phyloP scores from a whole-genome alignment of 2,888 invertebrate species.

The Sylvicola cinctus region DNA sequence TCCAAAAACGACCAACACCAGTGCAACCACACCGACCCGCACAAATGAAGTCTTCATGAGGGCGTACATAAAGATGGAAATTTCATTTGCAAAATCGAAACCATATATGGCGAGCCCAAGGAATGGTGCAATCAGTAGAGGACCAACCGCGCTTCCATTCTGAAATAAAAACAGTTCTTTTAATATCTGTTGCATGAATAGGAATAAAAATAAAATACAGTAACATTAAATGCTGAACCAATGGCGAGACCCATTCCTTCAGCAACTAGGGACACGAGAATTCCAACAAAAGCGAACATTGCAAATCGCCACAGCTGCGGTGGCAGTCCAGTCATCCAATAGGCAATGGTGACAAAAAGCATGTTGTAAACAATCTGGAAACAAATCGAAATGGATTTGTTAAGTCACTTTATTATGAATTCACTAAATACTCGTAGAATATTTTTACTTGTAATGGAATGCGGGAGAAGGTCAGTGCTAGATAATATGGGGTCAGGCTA shows the following conservation, averaged over 20 bases:
- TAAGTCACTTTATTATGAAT: neutral
- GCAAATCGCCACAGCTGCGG: constrained; percentile 39
- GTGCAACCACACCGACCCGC: constrained; percentile 39
- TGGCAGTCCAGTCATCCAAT: constrained; percentile 49
- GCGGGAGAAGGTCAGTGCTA: constrained; percentile 39
- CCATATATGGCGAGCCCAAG: constrained; percentile 47
- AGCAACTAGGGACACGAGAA: constrained; percentile 48
- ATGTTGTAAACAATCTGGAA: constrained; percentile 33
- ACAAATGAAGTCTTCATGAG: constrained; percentile 45
- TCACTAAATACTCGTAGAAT: neutral
- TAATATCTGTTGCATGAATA: no score
- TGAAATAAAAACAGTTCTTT: constrained; percentile 18
- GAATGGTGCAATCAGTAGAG: constrained; percentile 40
- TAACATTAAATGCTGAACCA: constrained; percentile 44
- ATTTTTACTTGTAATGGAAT: constrained; percentile 30
- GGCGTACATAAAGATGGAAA: constrained; percentile 36
- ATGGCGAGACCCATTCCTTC: constrained; percentile 63
- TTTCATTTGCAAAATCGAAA: constrained; percentile 43
- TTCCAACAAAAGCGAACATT: constrained; percentile 42
- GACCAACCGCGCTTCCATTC: constrained; percentile 49
- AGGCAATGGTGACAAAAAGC: constrained; percentile 36
- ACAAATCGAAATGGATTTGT: constrained; percentile 4
- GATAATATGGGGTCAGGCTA: constrained; percentile 38
- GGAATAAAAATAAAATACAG: no score
- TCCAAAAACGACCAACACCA: constrained; percentile 40